Conservation (phyloP, 2,888 invertebrate genomes). For the Clanis bilineata region DNA sequence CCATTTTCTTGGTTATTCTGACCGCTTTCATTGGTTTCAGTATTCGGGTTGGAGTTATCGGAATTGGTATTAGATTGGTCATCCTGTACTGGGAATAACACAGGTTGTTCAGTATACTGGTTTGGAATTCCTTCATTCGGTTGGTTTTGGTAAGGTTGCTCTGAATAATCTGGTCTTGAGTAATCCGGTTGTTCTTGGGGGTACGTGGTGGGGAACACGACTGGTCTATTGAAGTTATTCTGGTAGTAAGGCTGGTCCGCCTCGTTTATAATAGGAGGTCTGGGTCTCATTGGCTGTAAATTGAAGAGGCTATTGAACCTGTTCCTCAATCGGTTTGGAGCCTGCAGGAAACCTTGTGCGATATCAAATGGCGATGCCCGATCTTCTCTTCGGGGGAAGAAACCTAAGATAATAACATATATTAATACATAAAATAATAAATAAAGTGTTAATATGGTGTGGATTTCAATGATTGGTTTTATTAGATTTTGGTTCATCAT, state of each 20-base stretch:
- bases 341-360: conserved; percentile 32
- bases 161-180: not conserved
- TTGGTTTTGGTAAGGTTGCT: not conserved
- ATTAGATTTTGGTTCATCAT: too few species aligned
- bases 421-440: not conserved
- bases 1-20: not conserved
- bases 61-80: not conserved
- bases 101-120: not conserved
- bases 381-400: conserved; percentile 47
- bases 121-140: not conserved
- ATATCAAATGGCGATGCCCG: conserved; percentile 34
- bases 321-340: conserved; percentile 37
- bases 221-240: conserved; percentile 4
- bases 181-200: not conserved
- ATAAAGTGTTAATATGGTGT: not conserved
- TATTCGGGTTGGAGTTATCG: too few species aligned
- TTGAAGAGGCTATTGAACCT: conserved; percentile 31
- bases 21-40: not conserved
- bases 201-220: not conserved
- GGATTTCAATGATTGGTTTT: too few species aligned
- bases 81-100: not conserved
- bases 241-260: not conserved
- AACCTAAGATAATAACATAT: conserved; percentile 39
- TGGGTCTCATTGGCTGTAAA: not conserved
- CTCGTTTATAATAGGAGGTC: not conserved